Evolutionary conservation across 2,888 invertebrate genomes (phyloP).

Genomic region (Parnassius smintheus): DNA sequence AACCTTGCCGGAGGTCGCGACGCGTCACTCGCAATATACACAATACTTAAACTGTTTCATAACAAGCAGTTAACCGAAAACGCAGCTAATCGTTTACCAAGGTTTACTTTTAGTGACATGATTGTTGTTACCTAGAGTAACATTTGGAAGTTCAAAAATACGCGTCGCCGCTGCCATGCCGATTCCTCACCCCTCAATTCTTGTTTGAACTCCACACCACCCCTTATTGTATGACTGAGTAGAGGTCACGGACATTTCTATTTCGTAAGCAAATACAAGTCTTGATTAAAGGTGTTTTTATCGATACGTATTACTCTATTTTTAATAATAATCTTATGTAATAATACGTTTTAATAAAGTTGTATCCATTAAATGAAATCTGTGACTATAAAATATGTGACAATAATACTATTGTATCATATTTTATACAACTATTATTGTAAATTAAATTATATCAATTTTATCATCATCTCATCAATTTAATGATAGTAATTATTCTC

Average conservation of each 20-base stretch:
- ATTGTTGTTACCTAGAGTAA: background rate
- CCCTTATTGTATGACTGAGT: constrained; percentile 60
- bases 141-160: constrained; percentile 11
- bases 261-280: constrained; percentile 39
- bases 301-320: no score
- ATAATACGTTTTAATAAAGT: no score
- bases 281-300: constrained; percentile 6
- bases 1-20: constrained; percentile 76
- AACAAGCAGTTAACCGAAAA: constrained; percentile 46
- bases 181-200: constrained; percentile 34
- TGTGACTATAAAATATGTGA: no score
- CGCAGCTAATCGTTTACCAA: background rate
- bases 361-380: no score
- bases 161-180: constrained; percentile 43
- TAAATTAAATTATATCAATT: no score
- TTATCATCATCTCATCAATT: no score
- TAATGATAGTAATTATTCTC: no score
- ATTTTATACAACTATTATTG: no score
- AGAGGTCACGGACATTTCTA: constrained; percentile 71
- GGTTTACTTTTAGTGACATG: background rate
- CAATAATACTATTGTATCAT: no score
- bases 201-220: constrained; percentile 39
- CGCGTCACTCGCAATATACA: constrained; percentile 72
- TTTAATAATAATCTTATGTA: no score
- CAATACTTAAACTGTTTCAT: constrained; percentile 64